A percentile compares a stretch with the other conserved stretches of the same genome.
Evolutionary conservation across 2,113 vertebrate genomes (phyloP).

Genomic region (Philantomba maxwellii): DNA sequence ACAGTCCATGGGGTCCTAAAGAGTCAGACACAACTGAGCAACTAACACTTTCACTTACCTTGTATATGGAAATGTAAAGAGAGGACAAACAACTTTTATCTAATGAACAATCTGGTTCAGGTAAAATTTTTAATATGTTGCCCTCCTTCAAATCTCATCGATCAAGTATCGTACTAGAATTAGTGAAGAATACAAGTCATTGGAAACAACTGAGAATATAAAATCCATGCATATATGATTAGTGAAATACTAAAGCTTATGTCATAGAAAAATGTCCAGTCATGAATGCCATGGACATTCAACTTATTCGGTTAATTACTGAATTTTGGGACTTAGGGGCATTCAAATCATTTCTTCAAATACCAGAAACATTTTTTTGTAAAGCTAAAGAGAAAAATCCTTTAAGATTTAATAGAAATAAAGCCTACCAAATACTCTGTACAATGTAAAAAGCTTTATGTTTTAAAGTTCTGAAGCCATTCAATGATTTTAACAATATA

Average conservation of each 20-base stretch:
- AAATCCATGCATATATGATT: not conserved
- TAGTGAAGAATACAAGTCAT: not conserved
- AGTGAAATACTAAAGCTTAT: not conserved
- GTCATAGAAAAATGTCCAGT: not conserved
- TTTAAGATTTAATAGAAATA: not conserved
- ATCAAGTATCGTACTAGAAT: not conserved
- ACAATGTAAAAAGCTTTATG: constrained; percentile 7
- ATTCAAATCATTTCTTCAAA: constrained; percentile 19
- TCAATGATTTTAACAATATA: not conserved
- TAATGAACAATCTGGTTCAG: not conserved
- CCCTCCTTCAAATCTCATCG: not conserved
- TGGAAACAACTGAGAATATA: not conserved
- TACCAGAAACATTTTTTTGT: not conserved
- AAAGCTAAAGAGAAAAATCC: not conserved
- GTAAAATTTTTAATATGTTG: not conserved
- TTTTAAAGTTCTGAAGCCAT: not conserved
- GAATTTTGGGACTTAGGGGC: not conserved
- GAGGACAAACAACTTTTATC: not conserved
- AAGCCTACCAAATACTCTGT: not conserved
- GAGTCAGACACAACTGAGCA: not conserved
- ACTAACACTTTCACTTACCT: not conserved
- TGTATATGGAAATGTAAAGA: not conserved
- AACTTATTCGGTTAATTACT: not conserved
- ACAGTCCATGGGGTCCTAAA: not conserved
- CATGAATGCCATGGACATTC: not conserved